These are phyloP conservation scores for Acleris laterana DNA, from an alignment of 2,888 invertebrate genomes.

Conservation along the genomic window DNA sequence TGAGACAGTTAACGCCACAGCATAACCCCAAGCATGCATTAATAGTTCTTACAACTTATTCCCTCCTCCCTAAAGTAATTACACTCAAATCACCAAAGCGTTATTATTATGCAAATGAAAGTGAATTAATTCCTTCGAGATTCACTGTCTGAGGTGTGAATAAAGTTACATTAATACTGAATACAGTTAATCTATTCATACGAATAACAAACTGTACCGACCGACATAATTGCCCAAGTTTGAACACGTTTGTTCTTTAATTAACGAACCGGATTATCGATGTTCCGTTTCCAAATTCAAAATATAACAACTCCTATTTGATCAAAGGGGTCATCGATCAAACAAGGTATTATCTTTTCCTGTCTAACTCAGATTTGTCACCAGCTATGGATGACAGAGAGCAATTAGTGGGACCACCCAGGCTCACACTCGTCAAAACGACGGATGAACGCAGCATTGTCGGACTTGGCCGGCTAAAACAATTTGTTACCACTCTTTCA, in stretches of 20 bases:
- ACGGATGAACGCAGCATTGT: slow-evolving; percentile 49
- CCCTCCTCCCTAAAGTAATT: slow-evolving; percentile 60
- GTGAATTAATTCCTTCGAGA: slow-evolving; percentile 50
- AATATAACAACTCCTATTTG: slow-evolving; percentile 40
- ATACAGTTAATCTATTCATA: slow-evolving; percentile 36
- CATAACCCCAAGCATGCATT: slow-evolving; percentile 11
- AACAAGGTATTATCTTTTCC: slow-evolving; percentile 52
- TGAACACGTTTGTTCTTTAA: slow-evolving; percentile 20
- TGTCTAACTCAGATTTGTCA: slow-evolving; percentile 61
- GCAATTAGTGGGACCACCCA: slow-evolving; percentile 70
- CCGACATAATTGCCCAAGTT: slow-evolving; percentile 30
- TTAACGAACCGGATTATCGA: slow-evolving; percentile 31
- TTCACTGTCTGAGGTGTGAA: slow-evolving; percentile 35
- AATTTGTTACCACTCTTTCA: slow-evolving; percentile 50
- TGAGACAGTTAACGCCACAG: not conserved
- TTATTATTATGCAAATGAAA: slow-evolving; percentile 73
- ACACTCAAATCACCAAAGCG: slow-evolving; percentile 64
- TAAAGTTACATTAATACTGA: slow-evolving; percentile 34
- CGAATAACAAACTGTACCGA: slow-evolving; percentile 26
- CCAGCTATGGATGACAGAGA: slow-evolving; percentile 50
- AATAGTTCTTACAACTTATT: slow-evolving; percentile 41
- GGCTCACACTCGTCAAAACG: slow-evolving; percentile 47
- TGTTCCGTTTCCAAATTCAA: slow-evolving; percentile 30
- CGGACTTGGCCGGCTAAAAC: slow-evolving; percentile 49
- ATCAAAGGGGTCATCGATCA: slow-evolving; percentile 46